phyloP scores from a whole-genome alignment of 2,113 vertebrate species.

The Nesospiza acunhae region DNA sequence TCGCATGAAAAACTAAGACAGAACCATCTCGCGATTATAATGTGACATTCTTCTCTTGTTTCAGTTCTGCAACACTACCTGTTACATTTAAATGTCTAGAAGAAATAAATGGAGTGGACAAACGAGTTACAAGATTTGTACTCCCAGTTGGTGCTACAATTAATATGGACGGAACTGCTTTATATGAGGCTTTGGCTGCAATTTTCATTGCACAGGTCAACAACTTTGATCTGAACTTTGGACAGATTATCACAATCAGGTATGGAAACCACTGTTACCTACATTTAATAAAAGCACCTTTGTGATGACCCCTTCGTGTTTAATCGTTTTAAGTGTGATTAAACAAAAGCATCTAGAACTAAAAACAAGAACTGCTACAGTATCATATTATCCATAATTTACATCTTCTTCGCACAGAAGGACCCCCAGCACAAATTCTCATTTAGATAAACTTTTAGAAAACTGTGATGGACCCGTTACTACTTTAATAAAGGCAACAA shows the following conservation, averaged over 20 bases:
- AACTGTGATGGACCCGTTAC: background rate
- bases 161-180: constrained; percentile 95
- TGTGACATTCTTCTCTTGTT: background rate
- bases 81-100: constrained; percentile 96
- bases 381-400: background rate
- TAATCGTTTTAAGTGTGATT: background rate
- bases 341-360: background rate
- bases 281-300: background rate
- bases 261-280: constrained; percentile 51
- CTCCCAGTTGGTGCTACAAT: constrained; percentile 95
- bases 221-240: constrained; percentile 91
- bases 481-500: background rate
- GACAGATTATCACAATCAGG: constrained; percentile 97
- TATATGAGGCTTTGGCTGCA: constrained; percentile 94
- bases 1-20: background rate
- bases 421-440: background rate
- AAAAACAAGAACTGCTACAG: background rate
- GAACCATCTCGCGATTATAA: background rate
- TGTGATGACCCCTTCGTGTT: background rate
- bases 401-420: background rate
- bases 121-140: constrained; percentile 92
- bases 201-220: constrained; percentile 98
- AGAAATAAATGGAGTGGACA: constrained; percentile 93
- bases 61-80: constrained; percentile 92
- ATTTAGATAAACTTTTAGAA: background rate